These are phyloP conservation scores for Cryptotis parvus DNA, from an alignment of 2,113 vertebrate species.

Conservation along the genomic window DNA sequence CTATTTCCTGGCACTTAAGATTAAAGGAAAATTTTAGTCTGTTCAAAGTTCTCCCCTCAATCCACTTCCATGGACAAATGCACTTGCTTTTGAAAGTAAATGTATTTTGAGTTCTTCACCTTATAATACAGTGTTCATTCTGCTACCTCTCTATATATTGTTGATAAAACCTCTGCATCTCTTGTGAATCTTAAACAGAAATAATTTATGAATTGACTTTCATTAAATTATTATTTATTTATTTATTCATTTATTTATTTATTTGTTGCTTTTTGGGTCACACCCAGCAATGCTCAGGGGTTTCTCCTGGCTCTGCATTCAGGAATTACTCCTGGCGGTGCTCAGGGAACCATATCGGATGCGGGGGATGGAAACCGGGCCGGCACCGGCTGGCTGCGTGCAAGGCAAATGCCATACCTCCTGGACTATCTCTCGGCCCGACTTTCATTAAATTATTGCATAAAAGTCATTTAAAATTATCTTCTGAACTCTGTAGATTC, in stretches of 20 bases:
- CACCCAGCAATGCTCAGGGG: too few species aligned
- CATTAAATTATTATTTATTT: too few species aligned
- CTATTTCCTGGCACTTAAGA: not conserved
- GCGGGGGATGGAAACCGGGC: too few species aligned
- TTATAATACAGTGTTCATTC: constrained; percentile 8
- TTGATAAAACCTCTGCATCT: not conserved
- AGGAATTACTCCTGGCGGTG: too few species aligned
- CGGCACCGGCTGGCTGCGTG: too few species aligned
- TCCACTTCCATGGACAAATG: not conserved
- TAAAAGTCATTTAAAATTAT: constrained; percentile 5
- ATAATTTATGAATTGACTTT: constrained; percentile 5
- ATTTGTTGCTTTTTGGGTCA: too few species aligned
- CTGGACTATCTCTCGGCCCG: too few species aligned
- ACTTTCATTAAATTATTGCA: too few species aligned
- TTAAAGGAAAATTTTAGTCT: constrained; percentile 14
- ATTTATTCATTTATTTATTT: too few species aligned
- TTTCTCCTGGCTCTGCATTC: too few species aligned
- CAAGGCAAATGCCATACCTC: too few species aligned
- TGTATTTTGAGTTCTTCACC: not conserved
- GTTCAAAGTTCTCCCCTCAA: not conserved
- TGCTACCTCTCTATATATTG: not conserved
- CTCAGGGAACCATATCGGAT: too few species aligned
- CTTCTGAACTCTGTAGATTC: not conserved
- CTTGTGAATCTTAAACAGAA: not conserved
- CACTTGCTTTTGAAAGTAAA: constrained; percentile 9